These are phyloP conservation scores for Colinus virginianus DNA, from an alignment of 2,113 vertebrate species.

Conservation along the genomic window DNA sequence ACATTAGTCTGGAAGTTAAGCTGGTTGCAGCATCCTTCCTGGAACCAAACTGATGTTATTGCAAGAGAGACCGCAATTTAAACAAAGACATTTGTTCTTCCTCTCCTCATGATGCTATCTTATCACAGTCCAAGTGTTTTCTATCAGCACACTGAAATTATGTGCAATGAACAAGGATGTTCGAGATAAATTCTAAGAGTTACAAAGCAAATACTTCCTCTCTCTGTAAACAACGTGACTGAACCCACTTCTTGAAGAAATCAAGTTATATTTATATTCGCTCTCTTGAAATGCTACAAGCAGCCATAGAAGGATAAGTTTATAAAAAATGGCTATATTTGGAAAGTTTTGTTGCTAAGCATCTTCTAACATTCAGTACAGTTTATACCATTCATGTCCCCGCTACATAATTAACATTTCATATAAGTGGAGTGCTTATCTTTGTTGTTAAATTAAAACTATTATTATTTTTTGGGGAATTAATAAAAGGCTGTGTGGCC, in stretches of 20 bases:
- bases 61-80: constrained; percentile 66
- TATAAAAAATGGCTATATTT: constrained; percentile 89
- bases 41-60: constrained; percentile 44
- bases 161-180: constrained; percentile 71
- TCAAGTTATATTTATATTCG: constrained; percentile 88
- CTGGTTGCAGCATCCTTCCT: constrained; percentile 27
- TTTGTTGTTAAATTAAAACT: constrained; percentile 71
- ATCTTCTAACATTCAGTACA: constrained; percentile 82
- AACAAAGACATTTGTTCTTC: constrained; percentile 73
- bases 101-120: constrained; percentile 70
- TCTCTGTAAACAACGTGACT: constrained; percentile 85
- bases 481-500: constrained; percentile 59
- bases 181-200: constrained; percentile 75
- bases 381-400: constrained; percentile 84
- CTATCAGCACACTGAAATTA: constrained; percentile 73
- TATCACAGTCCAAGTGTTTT: constrained; percentile 72
- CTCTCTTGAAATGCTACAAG: constrained; percentile 82
- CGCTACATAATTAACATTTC: constrained; percentile 84
- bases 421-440: constrained; percentile 69
- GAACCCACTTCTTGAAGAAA: constrained; percentile 85
- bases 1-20: neutral
- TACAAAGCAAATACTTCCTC: constrained; percentile 78
- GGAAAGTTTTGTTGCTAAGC: constrained; percentile 86
- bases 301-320: constrained; percentile 90
- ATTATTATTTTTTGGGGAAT: constrained; percentile 54